Base-by-base conservation (phyloP, 2,113 vertebrate genomes). In the Megaceryle torquata region DNA sequence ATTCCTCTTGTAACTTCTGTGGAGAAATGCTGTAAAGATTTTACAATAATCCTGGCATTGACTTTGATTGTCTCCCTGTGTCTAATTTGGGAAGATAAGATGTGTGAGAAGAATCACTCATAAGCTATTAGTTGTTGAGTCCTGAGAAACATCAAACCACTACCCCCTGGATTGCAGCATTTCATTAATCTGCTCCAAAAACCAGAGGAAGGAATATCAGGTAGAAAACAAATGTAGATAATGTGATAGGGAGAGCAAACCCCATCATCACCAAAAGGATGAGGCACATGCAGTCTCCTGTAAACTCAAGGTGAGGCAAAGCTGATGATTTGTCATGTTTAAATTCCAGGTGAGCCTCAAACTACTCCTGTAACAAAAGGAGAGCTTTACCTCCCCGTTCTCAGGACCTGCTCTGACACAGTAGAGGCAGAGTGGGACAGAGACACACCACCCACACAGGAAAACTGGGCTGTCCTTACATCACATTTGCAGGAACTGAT, bases 21-120 rank as follows among this genome's bases (percentile, higher is more conserved):
- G 67, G 67, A 89, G 74, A 63, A 53, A 63, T 4, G 4, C 50
- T 14, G 71, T 77, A 91, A 95, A 75, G 85, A 35, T 68, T 93
- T 91, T 79, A 83, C 37, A 87, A 33, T 14, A 35, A 90, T 85
- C 5, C 0, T 86, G 88, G 82, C 86, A 60, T 71, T 57, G 90
- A n/a, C 95, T 96, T 69, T 88, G 95, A 82, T 76, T 68, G 80
- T 67, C 63, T 85, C 70, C 33, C 82, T 35, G 70, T n/a, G 75
- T 54, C 64, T 90, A 80, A 51, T 39, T 67, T 5, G 3, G 37
- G 65, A 31, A 92, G 92, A 82, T 86, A 91, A 86, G 85, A 60
- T 18, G 20, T 16, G 37, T 0, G 0, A 81, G 57, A 41, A 90
- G 79, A 86, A 75, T 59, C 57, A 43, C 60, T 90, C 60, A 5